Conservation (phyloP, 1,140 invertebrate genomes). For the Lithobius niger region DNA sequence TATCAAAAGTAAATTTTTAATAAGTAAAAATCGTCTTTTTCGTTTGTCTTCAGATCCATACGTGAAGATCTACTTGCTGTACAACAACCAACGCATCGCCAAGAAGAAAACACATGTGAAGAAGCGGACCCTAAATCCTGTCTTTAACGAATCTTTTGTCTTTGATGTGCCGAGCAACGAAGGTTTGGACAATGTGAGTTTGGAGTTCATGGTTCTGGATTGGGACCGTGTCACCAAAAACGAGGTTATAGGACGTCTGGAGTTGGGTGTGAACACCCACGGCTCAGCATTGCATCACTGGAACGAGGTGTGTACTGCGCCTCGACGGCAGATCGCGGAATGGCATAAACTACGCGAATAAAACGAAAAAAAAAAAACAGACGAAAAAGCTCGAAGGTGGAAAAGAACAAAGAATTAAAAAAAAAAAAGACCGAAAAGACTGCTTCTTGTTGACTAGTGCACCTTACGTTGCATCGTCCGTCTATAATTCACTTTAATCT, state of each 20-base stretch:
- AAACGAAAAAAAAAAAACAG: no score
- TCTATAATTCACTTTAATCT: no score
- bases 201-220: slow-evolving; percentile 86
- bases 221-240: slow-evolving; percentile 97
- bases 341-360: slow-evolving; percentile 95
- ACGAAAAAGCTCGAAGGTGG: no score
- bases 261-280: slow-evolving; percentile 64
- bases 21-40: slow-evolving; percentile 4
- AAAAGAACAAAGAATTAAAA: no score
- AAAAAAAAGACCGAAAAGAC: no score
- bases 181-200: slow-evolving; percentile 71
- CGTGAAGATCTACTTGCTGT: slow-evolving; percentile 93
- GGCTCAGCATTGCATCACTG: slow-evolving; percentile 81
- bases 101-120: slow-evolving; percentile 99
- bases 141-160: slow-evolving; percentile 91
- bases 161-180: slow-evolving; percentile 53
- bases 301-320: slow-evolving; percentile 90
- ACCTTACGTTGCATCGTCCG: no score
- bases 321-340: slow-evolving; percentile 92
- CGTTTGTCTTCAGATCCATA: slow-evolving; percentile 46
- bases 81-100: slow-evolving; percentile 91
- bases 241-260: slow-evolving; percentile 89
- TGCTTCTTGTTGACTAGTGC: no score
- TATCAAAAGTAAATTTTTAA: slow-evolving; percentile 4
- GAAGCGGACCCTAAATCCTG: slow-evolving; percentile 90